phyloP scores from a whole-genome alignment of 2,113 vertebrate species.

The Sciurus niger region DNA sequence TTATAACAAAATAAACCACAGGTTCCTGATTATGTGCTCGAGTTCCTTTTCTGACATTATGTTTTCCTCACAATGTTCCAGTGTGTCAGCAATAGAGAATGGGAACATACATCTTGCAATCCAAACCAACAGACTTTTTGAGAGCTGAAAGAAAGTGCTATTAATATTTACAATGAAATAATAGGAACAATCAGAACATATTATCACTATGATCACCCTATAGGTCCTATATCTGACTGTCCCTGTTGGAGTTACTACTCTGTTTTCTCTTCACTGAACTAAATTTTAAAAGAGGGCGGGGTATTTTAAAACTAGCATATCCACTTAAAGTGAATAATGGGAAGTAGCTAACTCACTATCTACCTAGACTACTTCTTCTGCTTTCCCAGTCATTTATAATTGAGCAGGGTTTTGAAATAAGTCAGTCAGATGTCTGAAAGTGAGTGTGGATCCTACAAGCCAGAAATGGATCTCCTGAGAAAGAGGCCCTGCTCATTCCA shows the following conservation, averaged over 20 bases:
- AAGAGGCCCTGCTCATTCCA: slow-evolving; percentile 59
- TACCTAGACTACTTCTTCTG: not conserved
- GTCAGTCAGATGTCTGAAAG: slow-evolving; percentile 37
- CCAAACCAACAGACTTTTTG: not conserved
- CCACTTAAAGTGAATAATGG: slow-evolving; percentile 6
- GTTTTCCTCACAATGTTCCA: not conserved
- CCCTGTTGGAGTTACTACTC: not conserved
- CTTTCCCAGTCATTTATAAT: slow-evolving; percentile 36
- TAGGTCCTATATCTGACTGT: not conserved
- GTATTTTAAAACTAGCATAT: not conserved
- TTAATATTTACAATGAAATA: not conserved
- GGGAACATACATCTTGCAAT: not conserved
- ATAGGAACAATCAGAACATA: not conserved
- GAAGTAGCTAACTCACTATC: not conserved
- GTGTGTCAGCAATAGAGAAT: not conserved
- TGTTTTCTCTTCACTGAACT: slow-evolving; percentile 58
- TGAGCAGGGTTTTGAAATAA: slow-evolving; percentile 56
- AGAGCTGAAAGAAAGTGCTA: not conserved
- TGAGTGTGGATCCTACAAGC: not conserved
- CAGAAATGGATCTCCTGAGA: slow-evolving; percentile 45
- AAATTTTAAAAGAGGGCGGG: not conserved
- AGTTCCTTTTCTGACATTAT: slow-evolving; percentile 28
- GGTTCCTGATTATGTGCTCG: not conserved
- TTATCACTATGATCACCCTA: not conserved
- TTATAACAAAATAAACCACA: not conserved